Percentiles rank a stretch among this genome's conserved stretches.
phyloP scores from a whole-genome alignment of 2,113 vertebrate genomes.

The Pyrgilauda ruficollis region DNA sequence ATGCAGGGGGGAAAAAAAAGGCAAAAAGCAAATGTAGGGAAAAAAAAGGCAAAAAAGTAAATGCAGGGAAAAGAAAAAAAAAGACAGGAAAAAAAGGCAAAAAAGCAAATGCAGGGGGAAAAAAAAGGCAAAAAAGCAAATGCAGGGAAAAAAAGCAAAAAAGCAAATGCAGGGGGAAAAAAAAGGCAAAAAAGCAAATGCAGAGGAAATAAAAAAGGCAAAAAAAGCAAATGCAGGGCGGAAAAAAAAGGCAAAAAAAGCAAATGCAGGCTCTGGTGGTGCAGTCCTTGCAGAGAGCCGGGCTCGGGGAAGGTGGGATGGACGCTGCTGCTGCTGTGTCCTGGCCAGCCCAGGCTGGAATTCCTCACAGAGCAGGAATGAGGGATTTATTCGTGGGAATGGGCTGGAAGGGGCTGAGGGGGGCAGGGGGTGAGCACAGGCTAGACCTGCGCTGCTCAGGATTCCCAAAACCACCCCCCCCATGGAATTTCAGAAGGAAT shows the following conservation, averaged over 20 bases:
- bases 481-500: neutral
- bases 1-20: too few relatives aligned
- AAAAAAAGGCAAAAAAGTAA: neutral
- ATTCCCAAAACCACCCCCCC: neutral
- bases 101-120: too few relatives aligned
- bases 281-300: neutral
- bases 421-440: accelerated
- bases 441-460: neutral
- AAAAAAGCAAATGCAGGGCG: too few relatives aligned
- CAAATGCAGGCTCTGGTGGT: neutral
- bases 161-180: too few relatives aligned
- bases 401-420: neutral
- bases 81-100: too few relatives aligned
- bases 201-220: too few relatives aligned
- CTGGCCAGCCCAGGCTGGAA: neutral
- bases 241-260: too few relatives aligned
- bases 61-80: too few relatives aligned
- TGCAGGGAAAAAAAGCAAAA: neutral
- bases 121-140: too few relatives aligned
- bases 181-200: neutral
- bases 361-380: neutral
- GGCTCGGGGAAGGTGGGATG: neutral
- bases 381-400: neutral
- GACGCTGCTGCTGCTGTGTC: neutral
- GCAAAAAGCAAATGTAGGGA: neutral